These are phyloP conservation scores for Charaxes varanes DNA, from an alignment of 1,140 invertebrate species.

Conservation along the genomic window DNA sequence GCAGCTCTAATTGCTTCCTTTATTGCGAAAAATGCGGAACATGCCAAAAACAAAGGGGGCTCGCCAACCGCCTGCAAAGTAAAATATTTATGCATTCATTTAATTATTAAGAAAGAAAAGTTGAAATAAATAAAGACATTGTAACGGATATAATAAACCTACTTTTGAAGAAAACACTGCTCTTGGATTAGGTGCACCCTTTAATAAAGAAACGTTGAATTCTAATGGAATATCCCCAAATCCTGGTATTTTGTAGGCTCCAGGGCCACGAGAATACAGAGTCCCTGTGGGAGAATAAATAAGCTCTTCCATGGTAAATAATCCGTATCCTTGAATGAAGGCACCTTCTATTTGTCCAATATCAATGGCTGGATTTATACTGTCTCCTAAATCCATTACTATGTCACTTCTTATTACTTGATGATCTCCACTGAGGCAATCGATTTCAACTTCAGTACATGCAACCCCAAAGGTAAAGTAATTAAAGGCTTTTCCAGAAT, in stretches of 20 bases:
- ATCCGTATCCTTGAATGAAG: constrained; percentile 94
- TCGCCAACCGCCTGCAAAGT: too few relatives aligned
- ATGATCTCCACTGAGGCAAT: constrained; percentile 92
- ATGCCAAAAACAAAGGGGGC: too few relatives aligned
- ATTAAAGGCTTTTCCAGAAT: constrained; percentile 82
- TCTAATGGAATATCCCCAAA: constrained; percentile 92
- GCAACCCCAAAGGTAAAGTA: constrained; percentile 90
- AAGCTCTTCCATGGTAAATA: constrained; percentile 93
- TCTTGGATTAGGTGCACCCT: constrained; percentile 89
- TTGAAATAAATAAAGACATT: too few relatives aligned
- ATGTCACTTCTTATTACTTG: constrained; percentile 92
- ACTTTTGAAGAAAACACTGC: constrained; percentile 97
- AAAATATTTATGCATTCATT: too few relatives aligned
- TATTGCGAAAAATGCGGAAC: too few relatives aligned
- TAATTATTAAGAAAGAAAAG: too few relatives aligned
- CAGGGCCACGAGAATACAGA: constrained; percentile 90
- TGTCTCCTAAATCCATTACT: constrained; percentile 94
- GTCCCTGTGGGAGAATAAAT: constrained; percentile 89
- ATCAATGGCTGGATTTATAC: constrained; percentile 96
- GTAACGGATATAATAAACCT: too few relatives aligned
- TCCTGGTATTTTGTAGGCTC: constrained; percentile 94
- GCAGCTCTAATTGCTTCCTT: too few relatives aligned
- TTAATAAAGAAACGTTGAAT: constrained; percentile 94
- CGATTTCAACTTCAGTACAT: constrained; percentile 89
- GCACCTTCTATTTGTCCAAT: constrained; percentile 97